Evolutionary conservation across 2,888 invertebrate genomes (phyloP).

Genomic region (Bimastos eiseni): DNA sequence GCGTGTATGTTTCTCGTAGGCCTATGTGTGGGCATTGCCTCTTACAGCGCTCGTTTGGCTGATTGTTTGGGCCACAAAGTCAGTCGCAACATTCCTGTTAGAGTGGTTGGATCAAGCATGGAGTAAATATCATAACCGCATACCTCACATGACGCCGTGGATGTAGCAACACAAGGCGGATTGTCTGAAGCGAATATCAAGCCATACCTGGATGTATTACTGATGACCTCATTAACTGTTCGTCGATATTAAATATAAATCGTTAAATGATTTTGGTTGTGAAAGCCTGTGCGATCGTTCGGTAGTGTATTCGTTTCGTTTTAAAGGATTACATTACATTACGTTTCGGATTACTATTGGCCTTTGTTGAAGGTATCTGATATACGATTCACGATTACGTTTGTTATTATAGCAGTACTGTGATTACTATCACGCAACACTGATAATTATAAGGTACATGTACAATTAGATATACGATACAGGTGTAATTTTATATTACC

Average conservation of each 20-base stretch:
- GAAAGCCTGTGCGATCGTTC: not conserved
- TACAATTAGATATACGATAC: too few species aligned
- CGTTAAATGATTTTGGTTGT: not conserved
- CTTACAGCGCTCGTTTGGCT: not conserved
- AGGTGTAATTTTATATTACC: too few species aligned
- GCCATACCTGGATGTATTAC: slow-evolving; percentile 13
- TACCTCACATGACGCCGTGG: not conserved
- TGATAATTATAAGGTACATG: not conserved
- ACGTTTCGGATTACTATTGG: not conserved
- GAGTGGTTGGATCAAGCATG: not conserved
- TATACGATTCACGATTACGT: too few species aligned
- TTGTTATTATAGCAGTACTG: not conserved
- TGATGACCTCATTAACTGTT: not conserved
- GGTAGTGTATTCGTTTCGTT: not conserved
- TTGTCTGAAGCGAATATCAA: not conserved
- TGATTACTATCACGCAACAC: not conserved
- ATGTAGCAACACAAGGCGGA: not conserved
- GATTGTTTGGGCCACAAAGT: not conserved
- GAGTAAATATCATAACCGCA: not conserved
- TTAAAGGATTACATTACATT: too few species aligned
- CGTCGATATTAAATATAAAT: not conserved
- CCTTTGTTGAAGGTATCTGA: not conserved
- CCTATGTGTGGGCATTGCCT: not conserved
- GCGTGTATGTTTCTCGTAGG: not conserved
- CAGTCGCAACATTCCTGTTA: not conserved